phyloP scores from a whole-genome alignment of 1,140 invertebrate genomes.

The Ostrea edulis region DNA sequence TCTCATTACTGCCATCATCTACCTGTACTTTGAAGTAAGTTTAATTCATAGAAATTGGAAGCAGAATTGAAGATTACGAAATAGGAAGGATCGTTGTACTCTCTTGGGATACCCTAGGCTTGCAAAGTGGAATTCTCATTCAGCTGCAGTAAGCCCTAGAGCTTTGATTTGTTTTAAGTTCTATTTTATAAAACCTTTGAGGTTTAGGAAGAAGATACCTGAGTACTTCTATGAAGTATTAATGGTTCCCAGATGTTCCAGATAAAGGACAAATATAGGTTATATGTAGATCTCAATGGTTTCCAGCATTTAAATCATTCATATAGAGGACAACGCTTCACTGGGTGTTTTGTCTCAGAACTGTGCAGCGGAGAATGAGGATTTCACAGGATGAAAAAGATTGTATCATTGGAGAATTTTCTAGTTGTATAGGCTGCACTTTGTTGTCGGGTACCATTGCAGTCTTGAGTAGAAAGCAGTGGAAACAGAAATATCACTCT shows the following conservation, averaged over 20 bases:
- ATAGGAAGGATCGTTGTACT: no score
- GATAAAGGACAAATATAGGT: slow-evolving; percentile 20
- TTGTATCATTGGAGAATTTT: not conserved
- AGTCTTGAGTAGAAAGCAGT: not conserved
- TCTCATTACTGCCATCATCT: no score
- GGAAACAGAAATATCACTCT: not conserved
- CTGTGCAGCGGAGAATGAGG: not conserved
- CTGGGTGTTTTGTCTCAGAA: not conserved
- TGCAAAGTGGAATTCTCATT: not conserved
- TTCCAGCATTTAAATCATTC: slow-evolving; percentile 32
- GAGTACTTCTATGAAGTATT: slow-evolving; percentile 1
- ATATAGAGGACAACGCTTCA: not conserved
- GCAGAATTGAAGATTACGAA: no score
- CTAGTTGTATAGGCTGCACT: not conserved
- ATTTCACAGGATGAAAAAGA: not conserved
- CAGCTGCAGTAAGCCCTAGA: not conserved
- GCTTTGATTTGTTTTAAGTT: slow-evolving; percentile 6
- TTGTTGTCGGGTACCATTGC: not conserved
- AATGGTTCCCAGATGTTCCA: not conserved
- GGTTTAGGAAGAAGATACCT: not conserved
- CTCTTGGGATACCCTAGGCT: not conserved
- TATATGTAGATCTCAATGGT: slow-evolving; percentile 8
- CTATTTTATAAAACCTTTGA: not conserved
- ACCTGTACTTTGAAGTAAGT: no score
- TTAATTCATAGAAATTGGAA: no score